Evolutionary conservation across 2,113 vertebrate species (phyloP), one percentile per base, ranked within the genome.

Genomic region (Neodontobutis hainanensis): DNA sequence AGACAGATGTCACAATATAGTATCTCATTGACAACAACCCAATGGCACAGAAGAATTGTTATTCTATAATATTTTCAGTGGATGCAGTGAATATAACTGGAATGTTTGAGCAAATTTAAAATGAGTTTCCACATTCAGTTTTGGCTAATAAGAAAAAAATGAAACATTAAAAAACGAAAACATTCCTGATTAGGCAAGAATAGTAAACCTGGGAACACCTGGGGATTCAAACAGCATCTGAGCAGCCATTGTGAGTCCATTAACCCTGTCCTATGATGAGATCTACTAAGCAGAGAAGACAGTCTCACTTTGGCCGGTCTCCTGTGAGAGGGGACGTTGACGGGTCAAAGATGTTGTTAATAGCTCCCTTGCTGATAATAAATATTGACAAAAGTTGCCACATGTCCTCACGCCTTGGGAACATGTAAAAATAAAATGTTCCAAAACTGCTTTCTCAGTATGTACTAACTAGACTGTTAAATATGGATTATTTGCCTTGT

Each of bases 221-320:
- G 59, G 15, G 64, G 52, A 38, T 65, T 78, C 11, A 32, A 44
- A 74, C 74, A 55, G 53, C 63, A 61, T 66, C 52, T 64, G 56
- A 52, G 5, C 40, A 60, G 48, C 52, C 51, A 8, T 2, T 71
- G 69, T 61, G 6, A 75, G 66, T 60, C 68, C 19, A 71, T 65
- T 68, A 76, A 81, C 78, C 65, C 62, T 70, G 15, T 66, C 58
- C 40, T 65, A 65, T 60, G 40, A 65, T 45, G 15, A 10, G 69
- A 63, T 65, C 68, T 53, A 34, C 45, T 65, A 53, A 82, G 11
- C 64, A 11, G 49, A 64, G 48, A 42, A 36, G 62, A 36, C 72
- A 36, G 56, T 65, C 58, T n/a, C n/a, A n/a, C 43, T 14, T 55
- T 49, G 50, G 51, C 77, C 53, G 14, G 65, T 59, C 71, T 70